phyloP scores from a whole-genome alignment of 2,797 vertebrate genomes.

The Artibeus jamaicensis region DNA sequence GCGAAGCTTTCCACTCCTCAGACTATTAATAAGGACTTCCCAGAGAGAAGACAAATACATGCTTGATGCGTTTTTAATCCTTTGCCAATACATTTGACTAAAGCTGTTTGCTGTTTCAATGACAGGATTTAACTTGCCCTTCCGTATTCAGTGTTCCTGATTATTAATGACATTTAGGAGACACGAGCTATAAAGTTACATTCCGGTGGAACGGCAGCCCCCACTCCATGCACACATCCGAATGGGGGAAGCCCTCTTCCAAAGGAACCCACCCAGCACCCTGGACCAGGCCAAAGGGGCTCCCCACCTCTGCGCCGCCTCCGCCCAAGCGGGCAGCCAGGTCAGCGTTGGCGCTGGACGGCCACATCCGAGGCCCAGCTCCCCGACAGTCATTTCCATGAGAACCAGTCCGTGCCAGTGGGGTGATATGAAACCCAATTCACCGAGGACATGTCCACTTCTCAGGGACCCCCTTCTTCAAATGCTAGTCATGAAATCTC shows the following conservation, averaged over 20 bases:
- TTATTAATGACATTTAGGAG: slow-evolving; percentile 85
- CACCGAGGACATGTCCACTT: slow-evolving; percentile 35
- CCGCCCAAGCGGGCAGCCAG: not conserved
- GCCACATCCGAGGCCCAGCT: fast-evolving
- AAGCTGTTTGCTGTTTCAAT: slow-evolving; percentile 90
- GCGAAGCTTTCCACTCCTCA: slow-evolving; percentile 87
- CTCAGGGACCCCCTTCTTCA: slow-evolving; percentile 3
- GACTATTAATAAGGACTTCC: slow-evolving; percentile 89
- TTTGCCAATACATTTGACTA: slow-evolving; percentile 89
- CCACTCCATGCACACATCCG: fast-evolving
- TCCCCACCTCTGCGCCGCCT: not conserved
- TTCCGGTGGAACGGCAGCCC: slow-evolving; percentile 61
- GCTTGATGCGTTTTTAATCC: slow-evolving; percentile 90
- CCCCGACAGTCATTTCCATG: not conserved
- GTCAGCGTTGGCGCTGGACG: not conserved
- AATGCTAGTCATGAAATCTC: slow-evolving; percentile 58
- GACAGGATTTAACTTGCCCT: slow-evolving; percentile 88
- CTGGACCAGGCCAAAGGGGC: fast-evolving
- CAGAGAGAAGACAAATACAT: slow-evolving; percentile 89
- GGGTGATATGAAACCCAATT: slow-evolving; percentile 22
- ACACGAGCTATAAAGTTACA: slow-evolving; percentile 77
- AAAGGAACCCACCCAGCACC: fast-evolving
- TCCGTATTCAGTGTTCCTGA: slow-evolving; percentile 82
- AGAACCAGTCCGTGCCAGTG: not conserved
- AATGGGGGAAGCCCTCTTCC: not conserved